A percentile compares a stretch with the other conserved stretches of the same genome.
These are phyloP conservation scores for Squalus acanthias DNA, from an alignment of 2,797 vertebrate genomes.

Conservation along the genomic window DNA sequence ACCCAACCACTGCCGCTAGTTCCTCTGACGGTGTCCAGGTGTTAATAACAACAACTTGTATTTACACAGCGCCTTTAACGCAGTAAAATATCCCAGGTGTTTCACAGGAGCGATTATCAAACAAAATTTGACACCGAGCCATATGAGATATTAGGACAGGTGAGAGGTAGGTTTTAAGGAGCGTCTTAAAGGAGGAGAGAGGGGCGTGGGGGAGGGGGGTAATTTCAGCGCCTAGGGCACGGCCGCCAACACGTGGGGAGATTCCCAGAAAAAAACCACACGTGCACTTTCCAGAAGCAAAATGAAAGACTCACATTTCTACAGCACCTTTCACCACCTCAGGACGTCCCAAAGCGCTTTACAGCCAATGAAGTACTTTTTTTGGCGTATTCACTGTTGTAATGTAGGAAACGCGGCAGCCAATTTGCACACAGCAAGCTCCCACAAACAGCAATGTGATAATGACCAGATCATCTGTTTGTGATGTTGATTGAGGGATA, in stretches of 20 bases:
- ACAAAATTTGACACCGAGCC: neutral
- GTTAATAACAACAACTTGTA: neutral
- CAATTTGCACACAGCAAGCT: neutral
- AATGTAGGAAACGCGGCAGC: neutral
- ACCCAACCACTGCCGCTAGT: too few relatives aligned
- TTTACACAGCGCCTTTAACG: neutral
- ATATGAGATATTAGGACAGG: neutral
- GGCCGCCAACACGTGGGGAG: too few relatives aligned
- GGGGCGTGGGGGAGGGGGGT: neutral
- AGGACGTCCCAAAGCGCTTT: too few relatives aligned
- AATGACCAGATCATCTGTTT: neutral
- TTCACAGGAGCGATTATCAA: neutral
- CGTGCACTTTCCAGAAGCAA: neutral
- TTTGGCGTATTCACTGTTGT: neutral
- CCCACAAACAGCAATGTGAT: neutral
- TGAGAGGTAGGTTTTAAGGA: neutral
- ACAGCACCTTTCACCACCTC: too few relatives aligned
- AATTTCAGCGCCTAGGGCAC: neutral
- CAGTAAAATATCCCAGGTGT: neutral
- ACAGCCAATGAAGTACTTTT: neutral
- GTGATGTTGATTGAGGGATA: neutral
- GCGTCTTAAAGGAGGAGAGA: neutral
- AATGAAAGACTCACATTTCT: neutral
- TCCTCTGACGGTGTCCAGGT: neutral
- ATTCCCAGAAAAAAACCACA: neutral